Evolutionary conservation across 2,113 vertebrate species (phyloP).

Genomic region (Chiloscyllium plagiosum): DNA sequence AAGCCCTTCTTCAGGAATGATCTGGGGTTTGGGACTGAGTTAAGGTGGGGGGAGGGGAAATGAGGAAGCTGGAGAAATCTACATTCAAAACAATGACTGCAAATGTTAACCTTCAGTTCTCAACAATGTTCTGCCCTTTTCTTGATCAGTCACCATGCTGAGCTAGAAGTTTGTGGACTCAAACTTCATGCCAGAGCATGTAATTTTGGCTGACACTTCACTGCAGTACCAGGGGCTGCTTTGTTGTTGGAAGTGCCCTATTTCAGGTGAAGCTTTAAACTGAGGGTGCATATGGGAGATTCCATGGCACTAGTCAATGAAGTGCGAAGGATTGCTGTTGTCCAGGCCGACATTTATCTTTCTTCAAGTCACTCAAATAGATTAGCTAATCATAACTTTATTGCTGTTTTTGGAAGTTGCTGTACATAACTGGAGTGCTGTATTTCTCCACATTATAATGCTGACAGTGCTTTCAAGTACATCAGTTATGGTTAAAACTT

Average conservation of each 20-base stretch:
- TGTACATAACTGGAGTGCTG: not conserved
- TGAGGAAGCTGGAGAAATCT: too few species aligned
- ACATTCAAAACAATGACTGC: too few species aligned
- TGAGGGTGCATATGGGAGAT: not conserved
- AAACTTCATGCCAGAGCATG: not conserved
- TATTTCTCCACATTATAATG: not conserved
- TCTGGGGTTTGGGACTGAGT: too few species aligned
- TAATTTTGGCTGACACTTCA: not conserved
- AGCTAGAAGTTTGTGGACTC: not conserved
- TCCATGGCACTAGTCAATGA: not conserved
- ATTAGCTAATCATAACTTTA: not conserved
- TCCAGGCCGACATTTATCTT: not conserved
- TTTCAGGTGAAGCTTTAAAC: not conserved
- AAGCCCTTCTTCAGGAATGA: too few species aligned
- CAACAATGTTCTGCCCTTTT: not conserved
- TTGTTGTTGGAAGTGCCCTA: not conserved
- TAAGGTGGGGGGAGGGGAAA: too few species aligned
- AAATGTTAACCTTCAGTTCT: not conserved
- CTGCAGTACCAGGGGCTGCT: not conserved
- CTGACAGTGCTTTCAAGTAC: not conserved
- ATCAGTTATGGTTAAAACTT: not conserved
- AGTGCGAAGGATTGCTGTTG: not conserved
- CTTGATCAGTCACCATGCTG: not conserved
- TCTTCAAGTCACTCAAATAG: not conserved
- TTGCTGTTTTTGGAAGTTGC: not conserved